Conservation (phyloP, 2,888 invertebrate species). For the Lutraria lutraria region DNA sequence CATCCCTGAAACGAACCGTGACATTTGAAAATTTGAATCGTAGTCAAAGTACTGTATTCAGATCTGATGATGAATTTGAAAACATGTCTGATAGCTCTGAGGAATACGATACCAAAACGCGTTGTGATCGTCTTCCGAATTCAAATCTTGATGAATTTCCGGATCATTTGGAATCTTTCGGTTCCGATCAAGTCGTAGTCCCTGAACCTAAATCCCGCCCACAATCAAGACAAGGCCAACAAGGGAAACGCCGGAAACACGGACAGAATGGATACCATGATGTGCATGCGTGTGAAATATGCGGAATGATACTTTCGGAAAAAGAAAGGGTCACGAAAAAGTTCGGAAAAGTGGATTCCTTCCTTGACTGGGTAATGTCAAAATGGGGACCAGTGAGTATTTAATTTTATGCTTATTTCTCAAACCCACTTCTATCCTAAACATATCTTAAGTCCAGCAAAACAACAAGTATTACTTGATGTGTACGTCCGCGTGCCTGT, state of each 20-base stretch:
- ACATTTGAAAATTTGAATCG: constrained; percentile 66
- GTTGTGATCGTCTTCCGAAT: constrained; percentile 31
- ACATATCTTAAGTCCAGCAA: too few relatives aligned
- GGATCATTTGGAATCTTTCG: constrained; percentile 65
- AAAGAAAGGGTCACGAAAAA: constrained; percentile 49
- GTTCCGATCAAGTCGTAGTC: constrained; percentile 46
- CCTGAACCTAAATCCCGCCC: constrained; percentile 31
- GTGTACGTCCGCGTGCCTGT: too few relatives aligned
- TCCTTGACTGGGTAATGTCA: constrained; percentile 69
- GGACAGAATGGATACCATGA: constrained; percentile 37
- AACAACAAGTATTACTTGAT: too few relatives aligned
- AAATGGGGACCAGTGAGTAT: constrained; percentile 68
- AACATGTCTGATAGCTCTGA: constrained; percentile 54
- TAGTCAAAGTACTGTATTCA: constrained; percentile 61
- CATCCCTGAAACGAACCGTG: constrained; percentile 65
- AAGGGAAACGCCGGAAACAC: constrained; percentile 41
- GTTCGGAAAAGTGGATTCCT: constrained; percentile 66
- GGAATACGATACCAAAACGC: constrained; percentile 31
- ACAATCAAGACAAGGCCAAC: constrained; percentile 30
- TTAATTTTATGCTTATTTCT: not conserved
- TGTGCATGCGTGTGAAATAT: constrained; percentile 58
- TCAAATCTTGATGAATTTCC: constrained; percentile 40
- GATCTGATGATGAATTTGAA: constrained; percentile 63
- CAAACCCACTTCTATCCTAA: too few relatives aligned
- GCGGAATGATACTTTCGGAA: constrained; percentile 61